Evolutionary conservation across 2,888 invertebrate genomes (phyloP), one percentile per base, ranked within the genome.

Genomic region (Lycaena phlaeas): DNA sequence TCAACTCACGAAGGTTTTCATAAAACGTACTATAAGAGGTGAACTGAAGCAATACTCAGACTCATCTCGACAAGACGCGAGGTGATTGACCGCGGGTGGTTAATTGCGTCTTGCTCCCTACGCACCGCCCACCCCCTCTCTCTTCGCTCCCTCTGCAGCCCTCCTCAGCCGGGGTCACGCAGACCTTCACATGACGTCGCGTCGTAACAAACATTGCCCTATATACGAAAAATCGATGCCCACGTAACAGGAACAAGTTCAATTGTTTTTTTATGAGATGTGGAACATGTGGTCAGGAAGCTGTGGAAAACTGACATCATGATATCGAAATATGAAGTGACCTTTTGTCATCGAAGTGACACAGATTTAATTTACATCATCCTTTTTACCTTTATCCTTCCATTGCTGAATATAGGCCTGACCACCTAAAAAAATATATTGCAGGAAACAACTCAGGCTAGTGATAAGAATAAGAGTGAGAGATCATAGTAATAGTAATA

Each of bases 191-290:
- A 61, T 61, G 62, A 61, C 61, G 61, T 59, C 57, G 48, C 39
- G 58, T 58, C 64, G 55, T 49, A 53, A 54, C 53, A 60, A 61
- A 68, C 62, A 57, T 65, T 66, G 74, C 65, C 76, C 73, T 64
- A 76, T 59, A 74, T 74, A 61, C 64, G 73, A 61, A 65, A 40
- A 70, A 79, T 79, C 81, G 81, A 79, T 78, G 61, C 45, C 54
- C 43, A 49, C 49, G 53, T 53, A 63, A 64, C 59, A 60, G 64
- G 68, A 61, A 67, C 79, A 76, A 77, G 77, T 77, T 76, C 76
- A 59, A 51, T 51, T 43, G 48, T 46, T 45, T 37, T 40, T 27
- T 36, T 22, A 14, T 27, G 36, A 25, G 27, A n/a, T 38, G 31
- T 18, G 31, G 42, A 34, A 11, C 34, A 34, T 17, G 17, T 34